phyloP scores from a whole-genome alignment of 2,113 vertebrate genomes.

The Sebastes schlegelii region DNA sequence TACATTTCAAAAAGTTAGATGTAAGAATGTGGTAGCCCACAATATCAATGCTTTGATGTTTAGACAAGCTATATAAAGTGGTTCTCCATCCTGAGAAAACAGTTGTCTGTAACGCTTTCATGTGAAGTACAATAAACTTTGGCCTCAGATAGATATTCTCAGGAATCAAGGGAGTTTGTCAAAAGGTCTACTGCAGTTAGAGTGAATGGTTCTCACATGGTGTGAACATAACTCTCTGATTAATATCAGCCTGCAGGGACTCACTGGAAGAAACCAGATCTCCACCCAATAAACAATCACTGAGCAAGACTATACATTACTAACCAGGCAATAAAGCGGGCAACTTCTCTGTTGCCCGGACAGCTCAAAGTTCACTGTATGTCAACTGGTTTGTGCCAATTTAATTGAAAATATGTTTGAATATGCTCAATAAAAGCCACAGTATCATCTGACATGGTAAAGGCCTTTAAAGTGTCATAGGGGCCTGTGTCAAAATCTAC shows the following conservation, averaged over 20 bases:
- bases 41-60: background rate
- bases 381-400: background rate
- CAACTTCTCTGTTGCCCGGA: background rate
- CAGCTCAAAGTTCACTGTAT: background rate
- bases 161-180: background rate
- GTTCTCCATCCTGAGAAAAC: accelerated
- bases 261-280: background rate
- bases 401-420: background rate
- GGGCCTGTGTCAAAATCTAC: background rate
- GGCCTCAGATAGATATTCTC: background rate
- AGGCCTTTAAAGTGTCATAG: no score
- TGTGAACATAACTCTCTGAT: background rate
- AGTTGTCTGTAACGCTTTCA: background rate
- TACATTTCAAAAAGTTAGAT: background rate
- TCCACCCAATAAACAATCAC: background rate
- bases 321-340: background rate
- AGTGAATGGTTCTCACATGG: no score
- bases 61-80: background rate
- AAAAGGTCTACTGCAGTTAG: background rate
- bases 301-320: background rate
- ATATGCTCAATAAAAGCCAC: background rate
- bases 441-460: background rate
- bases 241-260: background rate
- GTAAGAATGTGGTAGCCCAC: background rate
- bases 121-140: background rate